phyloP scores from a whole-genome alignment of 2,113 vertebrate species.

The Dicerorhinus sumatrensis region DNA sequence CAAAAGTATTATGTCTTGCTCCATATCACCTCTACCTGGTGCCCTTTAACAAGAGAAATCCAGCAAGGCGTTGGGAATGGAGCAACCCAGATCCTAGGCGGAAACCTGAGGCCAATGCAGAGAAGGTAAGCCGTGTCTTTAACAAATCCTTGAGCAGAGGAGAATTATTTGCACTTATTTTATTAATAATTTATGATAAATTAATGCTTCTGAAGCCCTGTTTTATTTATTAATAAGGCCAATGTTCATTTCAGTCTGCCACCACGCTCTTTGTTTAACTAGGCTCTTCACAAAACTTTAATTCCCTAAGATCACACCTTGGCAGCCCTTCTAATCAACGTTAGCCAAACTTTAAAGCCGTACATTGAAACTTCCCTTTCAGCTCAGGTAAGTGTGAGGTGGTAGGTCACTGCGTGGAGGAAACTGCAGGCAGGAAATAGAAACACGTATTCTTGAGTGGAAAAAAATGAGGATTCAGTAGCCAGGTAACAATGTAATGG shows the following conservation, averaged over 20 bases:
- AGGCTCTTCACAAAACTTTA: not conserved
- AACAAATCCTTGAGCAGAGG: not conserved
- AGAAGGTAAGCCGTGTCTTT: not conserved
- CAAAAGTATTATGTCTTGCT: not conserved
- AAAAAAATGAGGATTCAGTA: not conserved
- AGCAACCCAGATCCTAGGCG: not conserved
- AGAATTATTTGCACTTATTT: not conserved
- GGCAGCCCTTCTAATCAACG: not conserved
- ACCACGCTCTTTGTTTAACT: not conserved
- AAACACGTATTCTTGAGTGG: not conserved
- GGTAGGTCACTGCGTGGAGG: not conserved
- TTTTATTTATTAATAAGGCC: not conserved
- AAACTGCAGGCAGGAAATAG: not conserved
- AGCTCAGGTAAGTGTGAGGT: not conserved
- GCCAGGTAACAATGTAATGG: not conserved
- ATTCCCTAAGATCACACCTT: not conserved
- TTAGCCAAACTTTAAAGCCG: not conserved
- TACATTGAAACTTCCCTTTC: not conserved
- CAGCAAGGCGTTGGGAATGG: not conserved
- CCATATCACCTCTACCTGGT: not conserved
- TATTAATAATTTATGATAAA: not conserved
- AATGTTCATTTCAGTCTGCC: not conserved
- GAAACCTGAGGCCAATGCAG: not conserved
- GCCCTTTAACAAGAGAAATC: not conserved
- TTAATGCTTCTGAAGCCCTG: not conserved